Conservation (phyloP, 1,140 invertebrate genomes). For the Caenorhabditis briggsae region DNA sequence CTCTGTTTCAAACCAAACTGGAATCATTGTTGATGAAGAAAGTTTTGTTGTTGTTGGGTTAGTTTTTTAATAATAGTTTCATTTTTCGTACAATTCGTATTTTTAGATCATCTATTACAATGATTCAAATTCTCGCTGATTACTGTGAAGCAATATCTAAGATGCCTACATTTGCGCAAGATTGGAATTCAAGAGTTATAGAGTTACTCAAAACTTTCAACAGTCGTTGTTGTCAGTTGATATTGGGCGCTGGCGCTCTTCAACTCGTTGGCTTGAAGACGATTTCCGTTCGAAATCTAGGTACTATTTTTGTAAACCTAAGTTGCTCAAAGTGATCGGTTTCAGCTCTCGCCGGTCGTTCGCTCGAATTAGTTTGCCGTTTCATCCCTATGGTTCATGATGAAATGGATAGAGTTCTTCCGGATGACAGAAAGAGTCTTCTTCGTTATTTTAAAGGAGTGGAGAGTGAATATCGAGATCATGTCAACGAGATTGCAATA, state of each 20-base stretch:
- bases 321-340: conserved; percentile 40
- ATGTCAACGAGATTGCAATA: conserved; percentile 90
- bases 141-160: conserved; percentile 87
- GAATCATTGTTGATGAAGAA: conserved; percentile 69
- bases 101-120: conserved; percentile 82
- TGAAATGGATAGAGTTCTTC: conserved; percentile 80
- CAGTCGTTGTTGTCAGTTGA: conserved; percentile 91
- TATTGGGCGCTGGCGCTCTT: conserved; percentile 93
- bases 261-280: conserved; percentile 94
- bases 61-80: conserved; percentile 64
- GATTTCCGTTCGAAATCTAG: conserved; percentile 92
- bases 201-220: conserved; percentile 90
- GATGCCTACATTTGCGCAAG: conserved; percentile 82
- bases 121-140: conserved; percentile 89
- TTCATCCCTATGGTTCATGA: conserved; percentile 80
- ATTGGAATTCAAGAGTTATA: conserved; percentile 87
- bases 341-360: conserved; percentile 88
- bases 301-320: conserved; percentile 69
- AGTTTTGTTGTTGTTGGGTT: conserved; percentile 84
- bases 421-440: conserved; percentile 78
- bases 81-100: not conserved
- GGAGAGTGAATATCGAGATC: conserved; percentile 84
- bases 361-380: conserved; percentile 83
- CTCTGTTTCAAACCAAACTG: not conserved
- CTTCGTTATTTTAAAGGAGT: conserved; percentile 81